Percentiles rank a stretch among this genome's conserved stretches.
phyloP scores from a whole-genome alignment of 2,888 invertebrate species.

The Tenthredo livida region DNA sequence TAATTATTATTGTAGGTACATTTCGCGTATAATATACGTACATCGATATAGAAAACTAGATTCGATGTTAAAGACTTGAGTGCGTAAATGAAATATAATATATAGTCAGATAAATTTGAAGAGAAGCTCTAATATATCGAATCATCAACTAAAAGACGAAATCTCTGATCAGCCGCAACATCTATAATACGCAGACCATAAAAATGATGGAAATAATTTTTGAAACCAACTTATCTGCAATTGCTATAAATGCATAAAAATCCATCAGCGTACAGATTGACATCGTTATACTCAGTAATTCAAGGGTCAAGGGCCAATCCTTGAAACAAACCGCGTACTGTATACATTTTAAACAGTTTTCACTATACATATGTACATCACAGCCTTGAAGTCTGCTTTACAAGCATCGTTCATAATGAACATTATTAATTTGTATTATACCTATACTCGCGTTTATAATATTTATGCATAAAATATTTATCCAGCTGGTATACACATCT shows the following conservation, averaged over 20 bases:
- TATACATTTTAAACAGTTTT: slow-evolving; percentile 7
- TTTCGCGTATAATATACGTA: neutral
- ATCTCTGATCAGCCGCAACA: neutral
- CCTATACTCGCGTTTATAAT: neutral
- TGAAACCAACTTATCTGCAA: neutral
- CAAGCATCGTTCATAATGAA: neutral
- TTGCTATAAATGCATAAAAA: neutral
- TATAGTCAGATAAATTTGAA: neutral
- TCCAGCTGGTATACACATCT: neutral
- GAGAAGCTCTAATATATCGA: neutral
- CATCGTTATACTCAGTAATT: slow-evolving; percentile 17
- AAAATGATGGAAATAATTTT: neutral
- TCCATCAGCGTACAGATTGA: neutral
- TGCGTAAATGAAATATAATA: neutral
- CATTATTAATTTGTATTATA: neutral
- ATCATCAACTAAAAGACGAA: neutral
- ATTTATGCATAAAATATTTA: neutral
- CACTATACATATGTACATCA: neutral
- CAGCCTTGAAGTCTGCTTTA: neutral
- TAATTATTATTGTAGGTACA: neutral
- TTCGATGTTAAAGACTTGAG: neutral
- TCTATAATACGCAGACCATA: neutral
- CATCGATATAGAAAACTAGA: neutral
- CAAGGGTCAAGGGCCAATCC: slow-evolving; percentile 17
- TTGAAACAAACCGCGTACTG: neutral